These are phyloP conservation scores for Rhopalosiphum nymphaeae DNA, from an alignment of 2,888 invertebrate species.

Conservation along the genomic window DNA sequence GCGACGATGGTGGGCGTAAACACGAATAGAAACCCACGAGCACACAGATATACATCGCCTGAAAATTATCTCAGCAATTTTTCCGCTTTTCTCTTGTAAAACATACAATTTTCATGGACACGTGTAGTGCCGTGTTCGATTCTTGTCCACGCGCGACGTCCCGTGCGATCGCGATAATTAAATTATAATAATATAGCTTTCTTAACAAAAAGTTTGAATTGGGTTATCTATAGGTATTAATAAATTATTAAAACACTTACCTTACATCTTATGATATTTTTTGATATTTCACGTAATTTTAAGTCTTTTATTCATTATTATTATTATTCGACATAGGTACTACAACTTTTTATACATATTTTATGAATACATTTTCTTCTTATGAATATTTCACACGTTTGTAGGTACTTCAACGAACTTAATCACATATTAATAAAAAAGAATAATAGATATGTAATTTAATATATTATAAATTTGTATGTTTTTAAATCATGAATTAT, in stretches of 20 bases:
- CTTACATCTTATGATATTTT: neutral
- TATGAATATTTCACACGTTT: neutral
- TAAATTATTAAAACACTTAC: neutral
- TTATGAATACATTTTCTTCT: neutral
- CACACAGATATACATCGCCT: neutral
- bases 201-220: neutral
- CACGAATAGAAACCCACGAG: neutral
- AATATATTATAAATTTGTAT: neutral
- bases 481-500: neutral
- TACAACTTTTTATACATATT: neutral
- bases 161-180: neutral
- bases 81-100: neutral
- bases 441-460: neutral
- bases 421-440: neutral
- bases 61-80: neutral
- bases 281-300: neutral
- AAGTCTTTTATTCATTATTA: neutral
- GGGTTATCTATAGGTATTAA: neutral
- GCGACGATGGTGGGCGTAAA: neutral
- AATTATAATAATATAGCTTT: neutral
- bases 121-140: neutral
- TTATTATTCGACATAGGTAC: neutral
- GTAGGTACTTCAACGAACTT: neutral
- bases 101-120: neutral
- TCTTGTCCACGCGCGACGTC: neutral